A percentile compares a stretch with the other conserved stretches of the same genome.
Conservation (phyloP, 2,797 vertebrate species). For the Crenuchus spilurus region DNA sequence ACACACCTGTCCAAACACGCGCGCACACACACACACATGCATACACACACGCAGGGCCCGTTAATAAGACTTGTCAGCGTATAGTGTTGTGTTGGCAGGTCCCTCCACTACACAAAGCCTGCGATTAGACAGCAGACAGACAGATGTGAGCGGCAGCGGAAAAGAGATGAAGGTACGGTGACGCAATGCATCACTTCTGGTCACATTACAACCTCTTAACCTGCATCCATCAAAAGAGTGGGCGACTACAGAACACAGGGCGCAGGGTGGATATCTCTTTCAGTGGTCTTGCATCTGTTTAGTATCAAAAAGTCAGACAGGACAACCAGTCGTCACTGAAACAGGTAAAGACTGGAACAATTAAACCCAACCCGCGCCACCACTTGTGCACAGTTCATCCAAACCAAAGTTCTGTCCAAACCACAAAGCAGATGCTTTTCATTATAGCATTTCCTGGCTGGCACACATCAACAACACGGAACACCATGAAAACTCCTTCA, state of each 20-base stretch:
- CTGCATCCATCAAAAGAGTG: constrained; percentile 18
- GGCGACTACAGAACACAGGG: background rate
- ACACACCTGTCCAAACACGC: constrained; percentile 73
- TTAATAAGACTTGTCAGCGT: constrained; percentile 58
- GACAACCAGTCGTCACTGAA: constrained; percentile 40
- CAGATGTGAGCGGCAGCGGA: constrained; percentile 9
- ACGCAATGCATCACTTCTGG: constrained; percentile 29
- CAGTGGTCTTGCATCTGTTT: constrained; percentile 17
- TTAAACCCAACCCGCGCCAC: constrained; percentile 41
- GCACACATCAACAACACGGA: constrained; percentile 33
- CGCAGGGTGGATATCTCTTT: constrained; percentile 22
- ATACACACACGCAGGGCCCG: constrained; percentile 39
- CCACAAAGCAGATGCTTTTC: constrained; percentile 55
- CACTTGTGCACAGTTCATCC: constrained; percentile 54
- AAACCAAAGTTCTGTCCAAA: constrained; percentile 46
- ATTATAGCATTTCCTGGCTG: constrained; percentile 51
- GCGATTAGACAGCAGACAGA: constrained; percentile 27
- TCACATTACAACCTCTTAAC: constrained; percentile 41
- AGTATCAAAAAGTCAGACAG: constrained; percentile 41
- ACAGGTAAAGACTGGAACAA: constrained; percentile 32
- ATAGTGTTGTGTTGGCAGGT: constrained; percentile 31
- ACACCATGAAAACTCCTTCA: constrained; percentile 29
- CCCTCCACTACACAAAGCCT: constrained; percentile 52
- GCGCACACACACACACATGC: constrained; percentile 23
- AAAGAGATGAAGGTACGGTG: constrained; percentile 34